These are phyloP conservation scores for Etia nguti DNA, from an alignment of 2,113 vertebrate species.

Conservation along the genomic window DNA sequence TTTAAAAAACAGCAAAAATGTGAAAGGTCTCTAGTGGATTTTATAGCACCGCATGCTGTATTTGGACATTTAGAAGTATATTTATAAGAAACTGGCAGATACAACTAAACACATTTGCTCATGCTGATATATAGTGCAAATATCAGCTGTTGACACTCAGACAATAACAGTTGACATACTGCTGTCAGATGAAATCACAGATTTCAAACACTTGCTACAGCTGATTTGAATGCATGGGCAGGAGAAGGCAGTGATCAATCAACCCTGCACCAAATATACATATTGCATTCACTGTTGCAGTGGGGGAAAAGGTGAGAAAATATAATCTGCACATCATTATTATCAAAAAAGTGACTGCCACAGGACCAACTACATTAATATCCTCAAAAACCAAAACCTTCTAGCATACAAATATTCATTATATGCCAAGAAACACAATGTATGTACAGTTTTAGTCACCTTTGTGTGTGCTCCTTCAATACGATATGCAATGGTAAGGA, in stretches of 20 bases:
- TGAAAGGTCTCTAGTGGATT: background rate
- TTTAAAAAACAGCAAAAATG: background rate
- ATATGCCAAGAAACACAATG: background rate
- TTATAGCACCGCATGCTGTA: background rate
- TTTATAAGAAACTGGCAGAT: background rate
- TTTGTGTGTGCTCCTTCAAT: conserved; percentile 85
- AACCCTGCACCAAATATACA: background rate
- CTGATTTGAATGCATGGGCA: background rate
- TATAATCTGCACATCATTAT: background rate
- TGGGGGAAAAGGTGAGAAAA: background rate
- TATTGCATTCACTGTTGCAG: background rate
- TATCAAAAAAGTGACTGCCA: background rate
- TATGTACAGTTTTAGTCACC: conserved; percentile 63
- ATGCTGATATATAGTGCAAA: background rate
- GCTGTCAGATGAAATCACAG: background rate
- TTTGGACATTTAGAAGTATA: background rate
- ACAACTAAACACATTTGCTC: background rate
- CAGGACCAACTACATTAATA: background rate
- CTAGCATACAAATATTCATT: background rate
- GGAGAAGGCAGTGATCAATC: background rate
- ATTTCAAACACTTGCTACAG: background rate
- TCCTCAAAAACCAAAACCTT: background rate
- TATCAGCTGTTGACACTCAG: background rate
- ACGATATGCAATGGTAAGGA: conserved; percentile 77
- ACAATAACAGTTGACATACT: background rate